phyloP scores from a whole-genome alignment of 2,113 vertebrate genomes.

The Plecturocebus donacophilus region DNA sequence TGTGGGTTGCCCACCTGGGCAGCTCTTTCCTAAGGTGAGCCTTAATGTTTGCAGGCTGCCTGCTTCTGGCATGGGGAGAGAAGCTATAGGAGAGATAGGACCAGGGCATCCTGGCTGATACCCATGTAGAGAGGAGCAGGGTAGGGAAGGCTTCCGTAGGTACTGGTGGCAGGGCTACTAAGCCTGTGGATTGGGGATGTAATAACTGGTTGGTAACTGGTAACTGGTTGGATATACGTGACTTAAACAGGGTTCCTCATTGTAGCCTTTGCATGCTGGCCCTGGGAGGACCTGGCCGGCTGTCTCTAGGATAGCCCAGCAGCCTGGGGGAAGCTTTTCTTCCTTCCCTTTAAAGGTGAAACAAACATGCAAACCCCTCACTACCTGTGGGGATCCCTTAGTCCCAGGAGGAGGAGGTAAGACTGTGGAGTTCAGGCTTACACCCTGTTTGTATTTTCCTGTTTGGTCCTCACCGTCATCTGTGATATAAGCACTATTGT shows the following conservation, averaged over 20 bases:
- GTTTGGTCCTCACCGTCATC: not conserved
- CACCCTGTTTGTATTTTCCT: not conserved
- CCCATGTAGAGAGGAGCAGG: not conserved
- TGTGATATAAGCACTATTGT: not conserved
- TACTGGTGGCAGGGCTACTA: not conserved
- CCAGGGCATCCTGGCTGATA: not conserved
- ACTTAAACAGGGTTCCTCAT: not conserved
- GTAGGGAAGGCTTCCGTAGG: not conserved
- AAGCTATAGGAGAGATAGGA: not conserved
- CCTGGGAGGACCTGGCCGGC: not conserved
- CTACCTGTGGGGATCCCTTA: not conserved
- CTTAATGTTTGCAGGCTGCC: not conserved
- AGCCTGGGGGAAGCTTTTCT: not conserved
- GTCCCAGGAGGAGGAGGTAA: not conserved
- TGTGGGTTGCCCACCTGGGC: not conserved
- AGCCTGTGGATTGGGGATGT: not conserved
- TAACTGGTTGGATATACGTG: not conserved
- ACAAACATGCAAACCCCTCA: not conserved
- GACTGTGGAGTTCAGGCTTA: not conserved
- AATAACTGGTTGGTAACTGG: not conserved
- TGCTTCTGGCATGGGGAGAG: not conserved
- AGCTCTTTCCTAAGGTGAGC: not conserved
- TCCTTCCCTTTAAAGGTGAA: not conserved
- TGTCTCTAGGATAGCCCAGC: not conserved
- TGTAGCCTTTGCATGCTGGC: not conserved